A percentile compares a stretch with the other conserved stretches of the same genome.
These are phyloP conservation scores for Diachrysia chrysitis DNA, from an alignment of 2,888 invertebrate genomes.

Conservation along the genomic window DNA sequence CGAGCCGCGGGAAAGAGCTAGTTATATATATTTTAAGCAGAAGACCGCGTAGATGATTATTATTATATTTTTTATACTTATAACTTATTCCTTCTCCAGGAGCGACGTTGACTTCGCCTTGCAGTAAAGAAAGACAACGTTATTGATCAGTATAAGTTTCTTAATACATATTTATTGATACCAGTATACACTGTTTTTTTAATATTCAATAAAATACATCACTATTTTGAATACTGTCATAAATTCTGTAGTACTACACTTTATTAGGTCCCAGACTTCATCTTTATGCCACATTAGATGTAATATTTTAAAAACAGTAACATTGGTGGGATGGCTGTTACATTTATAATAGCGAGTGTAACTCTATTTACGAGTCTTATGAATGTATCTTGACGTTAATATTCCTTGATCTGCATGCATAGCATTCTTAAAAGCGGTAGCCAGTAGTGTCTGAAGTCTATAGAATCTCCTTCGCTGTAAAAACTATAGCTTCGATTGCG, in stretches of 20 bases:
- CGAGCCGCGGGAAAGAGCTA: too few relatives aligned
- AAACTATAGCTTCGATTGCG: too few relatives aligned
- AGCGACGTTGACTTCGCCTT: not conserved
- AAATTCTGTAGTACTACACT: conserved; percentile 21
- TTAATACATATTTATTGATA: not conserved
- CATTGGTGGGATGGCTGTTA: conserved; percentile 44
- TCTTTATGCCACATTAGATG: conserved; percentile 30
- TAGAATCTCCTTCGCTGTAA: too few relatives aligned
- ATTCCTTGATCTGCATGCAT: not conserved
- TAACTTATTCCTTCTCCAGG: too few relatives aligned
- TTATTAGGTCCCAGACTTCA: conserved; percentile 26
- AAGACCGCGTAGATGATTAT: too few relatives aligned
- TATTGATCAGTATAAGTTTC: not conserved
- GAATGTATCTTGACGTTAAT: conserved; percentile 12
- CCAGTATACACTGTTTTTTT: not conserved
- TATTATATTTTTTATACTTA: too few relatives aligned
- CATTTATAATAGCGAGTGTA: conserved; percentile 40
- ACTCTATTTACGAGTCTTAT: conserved; percentile 37
- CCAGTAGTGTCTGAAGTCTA: too few relatives aligned
- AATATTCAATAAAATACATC: not conserved
- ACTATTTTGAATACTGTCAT: conserved; percentile 1
- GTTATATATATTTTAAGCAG: too few relatives aligned
- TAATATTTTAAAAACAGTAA: conserved; percentile 38
- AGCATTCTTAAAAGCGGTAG: not conserved
- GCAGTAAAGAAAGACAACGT: not conserved